Base-by-base conservation (phyloP, 2,113 vertebrate genomes). In the Mystacornis crossleyi region DNA sequence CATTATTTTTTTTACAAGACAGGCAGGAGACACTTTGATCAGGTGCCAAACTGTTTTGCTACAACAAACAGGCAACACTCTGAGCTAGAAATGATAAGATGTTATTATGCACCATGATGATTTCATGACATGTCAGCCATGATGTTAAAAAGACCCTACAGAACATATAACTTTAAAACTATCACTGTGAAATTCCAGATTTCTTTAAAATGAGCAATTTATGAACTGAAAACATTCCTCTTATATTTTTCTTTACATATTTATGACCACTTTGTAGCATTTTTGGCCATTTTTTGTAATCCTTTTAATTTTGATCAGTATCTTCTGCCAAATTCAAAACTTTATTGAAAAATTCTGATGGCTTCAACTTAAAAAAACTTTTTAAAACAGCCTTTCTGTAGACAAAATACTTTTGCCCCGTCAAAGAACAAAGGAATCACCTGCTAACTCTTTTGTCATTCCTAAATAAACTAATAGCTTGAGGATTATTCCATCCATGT, bases 1-100 rank as follows among this genome's bases (percentile, higher is more conserved):
- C 93, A 78, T 89, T 89, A n/a, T 92, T 84, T 83, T 86, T 93
- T 94, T 96, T 81, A 93, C 86, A 95, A 97, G 89, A 94, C 65
- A 91, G 81, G 73, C 93, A 94, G 93, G 86, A 95, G 86, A 72
- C 69, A 93, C 96, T 96, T 97, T 96, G 95, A 97, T 97, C 95
- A 86, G 80, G 65, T 74, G 94, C 96, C 96, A 96, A 89, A 89
- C 72, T 64, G 69, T 67, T 95, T 95, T 83, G 58, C 86, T 95
- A 72, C 93, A 95, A 93, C 96, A 96, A 95, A 86, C 93, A 95
- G 94, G 93, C 91, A 89, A 93, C 75, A 91, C 93, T 96, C 48
- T 83, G 91, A 92, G 91, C 91, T 89, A 81, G 86, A 92, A 95
- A 95, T 40, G 83, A 90, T 94, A 95, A 96, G 91, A 95, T 74